Evolutionary conservation across 1,140 invertebrate genomes (phyloP), one percentile per base, ranked within the genome.

Genomic region (Acromyrmex charruanus): DNA sequence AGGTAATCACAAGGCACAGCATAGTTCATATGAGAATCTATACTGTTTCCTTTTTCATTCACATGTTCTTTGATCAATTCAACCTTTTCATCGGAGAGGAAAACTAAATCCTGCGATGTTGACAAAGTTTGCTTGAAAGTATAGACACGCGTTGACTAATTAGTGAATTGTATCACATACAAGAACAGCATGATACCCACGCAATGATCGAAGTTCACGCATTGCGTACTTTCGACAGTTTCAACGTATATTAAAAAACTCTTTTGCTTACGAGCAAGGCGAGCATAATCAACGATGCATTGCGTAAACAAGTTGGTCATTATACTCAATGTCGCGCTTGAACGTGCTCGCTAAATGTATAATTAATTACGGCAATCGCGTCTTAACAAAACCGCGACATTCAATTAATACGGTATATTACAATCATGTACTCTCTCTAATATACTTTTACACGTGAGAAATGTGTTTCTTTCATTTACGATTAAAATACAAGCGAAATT

Each of bases 321-420:
- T 84, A 63, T 84, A 84, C n/a, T 75, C 55, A 84, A 84, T 84
- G 69, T 49, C 58, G 69, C n/a, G 25, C n/a, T 49, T 25, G n/a
- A 74, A n/a, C 14, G 12, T 51, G 80, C 18, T 4, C 58, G 12
- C 31, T 51, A 84, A 74, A 71, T 81, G 66, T 44, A 84, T 75
- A 51, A 84, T 84, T 75, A 74, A 84, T 75, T 84, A 84, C 7
- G 39, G 49, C 16, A 39, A 7, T 51, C 39, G 58, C 7, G 28
- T 21, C 16, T n/a, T 3, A 18, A 44, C 31, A 39, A 44, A 68
- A 28, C 21, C 51, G 35, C 31, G 31, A 77, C 63, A 21, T 10
- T 85, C 35, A 14, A 49, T 49, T 44, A 7, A 61, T 49, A 51
- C 14, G 6, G 1, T 16, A 12, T 59, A 44, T 44, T n/a, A 55